phyloP scores from a whole-genome alignment of 1,140 invertebrate genomes.

The Tenebrio molitor region DNA sequence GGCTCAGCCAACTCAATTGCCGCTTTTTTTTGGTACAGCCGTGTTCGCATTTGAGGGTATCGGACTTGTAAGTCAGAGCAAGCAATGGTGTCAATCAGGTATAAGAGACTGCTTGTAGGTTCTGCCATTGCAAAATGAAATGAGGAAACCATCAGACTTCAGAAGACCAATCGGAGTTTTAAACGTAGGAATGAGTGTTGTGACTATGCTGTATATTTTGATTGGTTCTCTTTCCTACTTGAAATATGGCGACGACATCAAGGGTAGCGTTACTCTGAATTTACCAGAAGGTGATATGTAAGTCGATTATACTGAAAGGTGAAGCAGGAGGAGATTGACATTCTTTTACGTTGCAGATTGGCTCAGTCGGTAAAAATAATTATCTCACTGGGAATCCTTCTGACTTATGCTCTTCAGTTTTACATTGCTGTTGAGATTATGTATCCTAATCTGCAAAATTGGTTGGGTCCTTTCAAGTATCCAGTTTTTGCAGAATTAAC shows the following conservation, averaged over 20 bases:
- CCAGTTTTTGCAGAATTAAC: slow-evolving; percentile 70
- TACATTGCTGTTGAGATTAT: slow-evolving; percentile 84
- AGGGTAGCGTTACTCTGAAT: slow-evolving; percentile 80
- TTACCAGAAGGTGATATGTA: slow-evolving; percentile 72
- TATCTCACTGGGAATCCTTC: slow-evolving; percentile 94
- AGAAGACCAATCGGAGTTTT: slow-evolving; percentile 82
- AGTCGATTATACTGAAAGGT: slow-evolving; percentile 61
- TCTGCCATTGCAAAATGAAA: slow-evolving; percentile 89
- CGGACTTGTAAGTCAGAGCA: slow-evolving; percentile 68
- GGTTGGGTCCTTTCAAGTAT: slow-evolving; percentile 69
- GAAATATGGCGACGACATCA: slow-evolving; percentile 76
- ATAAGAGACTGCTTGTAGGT: slow-evolving; percentile 71
- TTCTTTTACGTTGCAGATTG: slow-evolving; percentile 73
- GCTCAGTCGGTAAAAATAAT: slow-evolving; percentile 91
- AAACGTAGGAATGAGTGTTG: slow-evolving; percentile 86
- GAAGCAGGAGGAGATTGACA: slow-evolving; percentile 4
- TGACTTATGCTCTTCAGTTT: slow-evolving; percentile 95
- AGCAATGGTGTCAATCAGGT: neutral
- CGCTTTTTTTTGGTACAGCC: slow-evolving; percentile 81
- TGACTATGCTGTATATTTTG: slow-evolving; percentile 79
- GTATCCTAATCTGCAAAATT: slow-evolving; percentile 70
- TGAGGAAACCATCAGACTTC: slow-evolving; percentile 83
- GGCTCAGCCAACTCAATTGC: slow-evolving; percentile 68
- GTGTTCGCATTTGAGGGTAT: slow-evolving; percentile 85
- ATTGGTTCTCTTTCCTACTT: slow-evolving; percentile 89